A percentile compares a stretch with the other conserved stretches of the same genome.
Conservation (phyloP, 2,113 vertebrate species). For the Dolichallabes microphthalmus region DNA sequence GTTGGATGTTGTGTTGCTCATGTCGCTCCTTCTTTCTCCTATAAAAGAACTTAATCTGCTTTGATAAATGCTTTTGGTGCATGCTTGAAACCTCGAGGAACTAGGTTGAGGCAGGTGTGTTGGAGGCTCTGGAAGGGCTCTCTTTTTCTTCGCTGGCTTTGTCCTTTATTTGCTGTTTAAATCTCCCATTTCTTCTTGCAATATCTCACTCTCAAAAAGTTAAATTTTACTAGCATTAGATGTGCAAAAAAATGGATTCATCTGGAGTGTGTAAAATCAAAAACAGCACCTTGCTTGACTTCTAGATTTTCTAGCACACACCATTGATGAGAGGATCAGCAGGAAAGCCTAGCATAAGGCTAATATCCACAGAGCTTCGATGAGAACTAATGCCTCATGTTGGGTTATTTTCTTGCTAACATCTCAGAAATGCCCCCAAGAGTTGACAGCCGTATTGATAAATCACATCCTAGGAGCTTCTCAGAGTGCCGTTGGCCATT, state of each 20-base stretch:
- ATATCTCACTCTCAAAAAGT: not conserved
- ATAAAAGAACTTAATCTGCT: not conserved
- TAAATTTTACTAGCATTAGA: slow-evolving; percentile 3
- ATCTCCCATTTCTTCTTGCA: not conserved
- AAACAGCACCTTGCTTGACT: not conserved
- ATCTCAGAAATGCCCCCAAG: not conserved
- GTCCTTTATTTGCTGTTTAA: slow-evolving; percentile 12
- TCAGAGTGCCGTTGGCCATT: not conserved
- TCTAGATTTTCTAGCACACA: not conserved
- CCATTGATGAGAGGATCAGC: slow-evolving; percentile 4
- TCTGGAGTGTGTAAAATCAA: not conserved
- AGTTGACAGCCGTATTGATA: not conserved
- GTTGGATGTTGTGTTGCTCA: not conserved
- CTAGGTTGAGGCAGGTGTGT: not conserved
- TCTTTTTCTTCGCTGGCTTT: not conserved
- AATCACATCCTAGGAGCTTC: not conserved
- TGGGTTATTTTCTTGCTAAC: slow-evolving; percentile 9
- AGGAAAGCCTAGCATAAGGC: slow-evolving; percentile 8
- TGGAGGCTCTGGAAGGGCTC: not conserved
- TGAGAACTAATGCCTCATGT: not conserved
- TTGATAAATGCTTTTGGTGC: not conserved
- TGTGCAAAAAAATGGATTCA: not conserved
- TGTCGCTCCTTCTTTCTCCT: not conserved
- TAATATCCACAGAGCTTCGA: not conserved
- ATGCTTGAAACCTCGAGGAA: no score